These are phyloP conservation scores for Pristiophorus japonicus DNA, from an alignment of 2,113 vertebrate genomes.

Conservation along the genomic window DNA sequence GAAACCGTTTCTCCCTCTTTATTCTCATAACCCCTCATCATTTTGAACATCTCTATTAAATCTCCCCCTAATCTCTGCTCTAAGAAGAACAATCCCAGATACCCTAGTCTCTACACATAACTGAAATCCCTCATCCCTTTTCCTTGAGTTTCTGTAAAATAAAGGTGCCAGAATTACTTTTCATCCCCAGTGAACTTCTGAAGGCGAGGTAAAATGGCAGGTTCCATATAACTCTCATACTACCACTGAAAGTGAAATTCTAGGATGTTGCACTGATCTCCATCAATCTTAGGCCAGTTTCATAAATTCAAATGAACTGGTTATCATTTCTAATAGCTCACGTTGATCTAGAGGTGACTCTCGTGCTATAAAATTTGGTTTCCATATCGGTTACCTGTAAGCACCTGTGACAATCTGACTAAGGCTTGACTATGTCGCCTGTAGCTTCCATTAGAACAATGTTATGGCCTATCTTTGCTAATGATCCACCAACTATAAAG, in stretches of 20 bases:
- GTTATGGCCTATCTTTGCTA: not conserved
- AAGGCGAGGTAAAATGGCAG: not conserved
- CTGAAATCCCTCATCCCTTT: not conserved
- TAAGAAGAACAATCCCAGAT: not conserved
- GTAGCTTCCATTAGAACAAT: not conserved
- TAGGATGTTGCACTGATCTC: not conserved
- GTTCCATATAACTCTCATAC: not conserved
- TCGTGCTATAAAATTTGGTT: not conserved
- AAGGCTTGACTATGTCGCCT: not conserved
- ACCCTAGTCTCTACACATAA: not conserved
- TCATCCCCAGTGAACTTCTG: not conserved
- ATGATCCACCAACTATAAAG: not conserved
- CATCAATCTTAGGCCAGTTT: not conserved
- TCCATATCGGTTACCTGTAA: not conserved
- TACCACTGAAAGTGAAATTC: not conserved
- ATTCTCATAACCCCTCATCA: not conserved
- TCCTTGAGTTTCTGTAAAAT: not conserved
- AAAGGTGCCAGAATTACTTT: not conserved
- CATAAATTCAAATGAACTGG: not conserved
- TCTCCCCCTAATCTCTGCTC: not conserved
- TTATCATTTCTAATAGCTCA: not conserved
- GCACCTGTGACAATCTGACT: not conserved
- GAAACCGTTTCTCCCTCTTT: not conserved
- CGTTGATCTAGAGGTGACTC: not conserved
- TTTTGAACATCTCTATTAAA: not conserved